A percentile compares a stretch with the other conserved stretches of the same genome.
Evolutionary conservation across 2,888 invertebrate genomes (phyloP).

Genomic region (Incurvaria masculella): DNA sequence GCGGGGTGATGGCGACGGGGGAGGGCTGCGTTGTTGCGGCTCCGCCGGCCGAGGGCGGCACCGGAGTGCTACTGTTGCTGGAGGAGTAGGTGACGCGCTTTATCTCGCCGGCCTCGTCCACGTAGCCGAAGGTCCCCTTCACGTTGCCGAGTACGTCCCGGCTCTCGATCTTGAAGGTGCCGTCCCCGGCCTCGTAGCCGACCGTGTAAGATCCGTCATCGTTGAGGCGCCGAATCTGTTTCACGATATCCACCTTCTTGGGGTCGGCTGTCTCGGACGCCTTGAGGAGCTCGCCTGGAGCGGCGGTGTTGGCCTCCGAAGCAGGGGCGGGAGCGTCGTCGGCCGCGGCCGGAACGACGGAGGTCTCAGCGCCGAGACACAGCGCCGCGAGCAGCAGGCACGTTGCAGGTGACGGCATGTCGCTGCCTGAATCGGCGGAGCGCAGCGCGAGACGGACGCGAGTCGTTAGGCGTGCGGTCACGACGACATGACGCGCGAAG

Average conservation of each 20-base stretch:
- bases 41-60: slow-evolving; percentile 32
- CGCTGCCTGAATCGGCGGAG: background rate
- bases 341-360: slow-evolving; percentile 2
- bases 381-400: slow-evolving; percentile 2
- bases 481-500: slow-evolving; percentile 1
- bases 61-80: slow-evolving; percentile 46
- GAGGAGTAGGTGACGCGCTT: slow-evolving; percentile 74
- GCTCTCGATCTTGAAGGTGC: slow-evolving; percentile 82
- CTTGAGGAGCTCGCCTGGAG: slow-evolving; percentile 54
- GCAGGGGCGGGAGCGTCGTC: slow-evolving; percentile 7
- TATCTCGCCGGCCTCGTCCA: slow-evolving; percentile 73
- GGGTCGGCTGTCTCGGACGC: slow-evolving; percentile 65
- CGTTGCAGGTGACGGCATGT: background rate
- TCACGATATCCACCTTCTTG: slow-evolving; percentile 72
- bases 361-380: slow-evolving; percentile 5
- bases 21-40: slow-evolving; percentile 42
- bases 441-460: background rate
- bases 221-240: slow-evolving; percentile 76
- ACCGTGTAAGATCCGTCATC: slow-evolving; percentile 83
- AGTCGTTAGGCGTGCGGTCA: background rate
- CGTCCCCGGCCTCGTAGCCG: slow-evolving; percentile 82
- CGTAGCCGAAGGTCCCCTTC: slow-evolving; percentile 80
- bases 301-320: slow-evolving; percentile 22
- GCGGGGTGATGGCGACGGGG: slow-evolving; percentile 53
- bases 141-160: slow-evolving; percentile 75